Base-by-base conservation (phyloP, 2,888 invertebrate genomes). In the Spialia ferax region DNA sequence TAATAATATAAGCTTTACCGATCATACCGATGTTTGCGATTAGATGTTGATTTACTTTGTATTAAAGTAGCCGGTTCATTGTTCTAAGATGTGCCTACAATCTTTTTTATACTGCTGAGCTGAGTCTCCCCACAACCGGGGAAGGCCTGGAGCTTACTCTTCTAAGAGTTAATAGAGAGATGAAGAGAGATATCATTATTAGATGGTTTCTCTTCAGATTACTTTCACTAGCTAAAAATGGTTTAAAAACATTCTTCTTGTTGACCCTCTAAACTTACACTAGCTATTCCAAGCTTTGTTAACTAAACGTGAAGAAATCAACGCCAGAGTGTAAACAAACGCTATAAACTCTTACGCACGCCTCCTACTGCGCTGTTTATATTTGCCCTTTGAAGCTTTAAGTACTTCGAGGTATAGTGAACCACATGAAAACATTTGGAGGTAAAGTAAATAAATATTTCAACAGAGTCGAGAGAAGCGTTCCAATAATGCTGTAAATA, bases 281-380 rank as follows among this genome's bases (percentile, higher is more conserved):
- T n/a, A n/a, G n/a, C n/a, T 18, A 15, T 45, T 11, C 15, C 15
- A n/a, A 45, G 45, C 45, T 45, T 45, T 11, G 18, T 45, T 11
- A 18, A 18, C 45, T 45, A 23, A 55, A 55, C 29, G 55, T 55
- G 55, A 55, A 55, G 52, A 52, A 29, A 55, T 26, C 55, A 29
- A 29, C 8, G 52, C 52, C n/a, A 7, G 3, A 10, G 6, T 23
- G 23, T 52, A 55, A 55, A 55, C 55, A 55, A 54, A 54, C 15
- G 10, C 29, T 55, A 18, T 55, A 26, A 23, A 52, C 26, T 22
- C 11, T 52, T n/a, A 26, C 8, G 1, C 15, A 54, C 55, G 29
- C 26, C 18, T 15, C 26, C 55, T n/a, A 55, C 55, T 18, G 29
- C 18, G 22, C 11, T 29, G 55, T 29, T 54, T 54, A 29, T n/a